phyloP scores from a whole-genome alignment of 2,113 vertebrate species.

The Balaenoptera acutorostrata region DNA sequence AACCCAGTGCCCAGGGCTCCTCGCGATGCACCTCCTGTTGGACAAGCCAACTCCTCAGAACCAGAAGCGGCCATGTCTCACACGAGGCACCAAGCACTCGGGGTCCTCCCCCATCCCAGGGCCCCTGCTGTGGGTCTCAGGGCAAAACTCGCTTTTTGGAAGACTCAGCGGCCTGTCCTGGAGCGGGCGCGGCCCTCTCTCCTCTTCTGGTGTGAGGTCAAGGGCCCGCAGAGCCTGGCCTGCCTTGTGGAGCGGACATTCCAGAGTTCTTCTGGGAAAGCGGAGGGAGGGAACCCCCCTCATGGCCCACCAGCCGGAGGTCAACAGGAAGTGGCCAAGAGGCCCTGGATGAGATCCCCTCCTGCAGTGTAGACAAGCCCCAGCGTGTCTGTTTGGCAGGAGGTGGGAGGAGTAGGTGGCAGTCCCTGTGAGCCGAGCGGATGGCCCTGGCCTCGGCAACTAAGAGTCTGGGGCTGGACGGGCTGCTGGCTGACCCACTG shows the following conservation, averaged over 20 bases:
- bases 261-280: slow-evolving; percentile 16
- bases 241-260: background rate
- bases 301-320: background rate
- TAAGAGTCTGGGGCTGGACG: slow-evolving; percentile 54
- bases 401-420: slow-evolving; percentile 9
- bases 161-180: rapidly evolving
- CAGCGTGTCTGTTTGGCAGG: background rate
- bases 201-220: background rate
- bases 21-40: background rate
- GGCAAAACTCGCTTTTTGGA: background rate
- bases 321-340: slow-evolving; percentile 32
- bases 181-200: background rate
- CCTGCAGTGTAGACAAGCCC: background rate
- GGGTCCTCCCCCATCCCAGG: background rate
- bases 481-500: slow-evolving; percentile 62
- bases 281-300: too few species aligned
- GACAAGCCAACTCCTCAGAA: background rate
- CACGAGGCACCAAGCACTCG: background rate
- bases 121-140: background rate
- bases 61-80: background rate
- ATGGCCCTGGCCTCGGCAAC: background rate
- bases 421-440: slow-evolving; percentile 32
- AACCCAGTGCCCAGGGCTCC: background rate
- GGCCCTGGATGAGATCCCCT: background rate
- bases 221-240: background rate